Percentiles rank a stretch among this genome's conserved stretches.
phyloP scores from a whole-genome alignment of 2,797 vertebrate species.

The Spinibarbus caldwelli region DNA sequence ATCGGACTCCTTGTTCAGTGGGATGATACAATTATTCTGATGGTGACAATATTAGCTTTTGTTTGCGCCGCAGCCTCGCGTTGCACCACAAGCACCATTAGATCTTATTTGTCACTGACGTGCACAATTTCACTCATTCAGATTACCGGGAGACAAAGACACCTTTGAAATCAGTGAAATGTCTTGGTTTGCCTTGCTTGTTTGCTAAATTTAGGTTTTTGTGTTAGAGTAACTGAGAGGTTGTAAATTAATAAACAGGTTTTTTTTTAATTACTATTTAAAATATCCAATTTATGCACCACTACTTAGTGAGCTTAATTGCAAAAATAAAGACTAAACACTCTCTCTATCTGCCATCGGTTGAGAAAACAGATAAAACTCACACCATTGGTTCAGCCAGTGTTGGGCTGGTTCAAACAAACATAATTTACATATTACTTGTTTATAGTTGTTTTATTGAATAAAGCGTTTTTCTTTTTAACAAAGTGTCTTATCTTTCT shows the following conservation, averaged over 20 bases:
- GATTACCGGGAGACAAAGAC: neutral
- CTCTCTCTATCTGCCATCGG: neutral
- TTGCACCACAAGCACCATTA: constrained; percentile 23
- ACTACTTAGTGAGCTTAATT: neutral
- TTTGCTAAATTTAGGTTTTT: too few relatives aligned
- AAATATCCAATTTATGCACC: neutral
- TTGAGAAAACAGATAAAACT: neutral
- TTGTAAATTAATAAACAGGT: too few relatives aligned
- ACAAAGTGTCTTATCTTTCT: neutral
- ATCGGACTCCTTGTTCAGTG: constrained; percentile 21
- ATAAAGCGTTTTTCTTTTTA: neutral
- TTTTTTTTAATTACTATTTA: neutral
- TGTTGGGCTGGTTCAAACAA: neutral
- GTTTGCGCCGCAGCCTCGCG: constrained; percentile 14
- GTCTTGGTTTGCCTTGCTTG: neutral
- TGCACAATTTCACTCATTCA: constrained; percentile 15
- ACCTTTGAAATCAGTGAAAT: constrained; percentile 10
- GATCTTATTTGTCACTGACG: neutral
- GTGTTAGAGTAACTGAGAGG: neutral
- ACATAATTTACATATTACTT: neutral
- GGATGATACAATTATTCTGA: constrained; percentile 44
- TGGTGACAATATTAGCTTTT: constrained; percentile 48
- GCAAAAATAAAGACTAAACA: neutral
- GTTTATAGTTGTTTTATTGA: neutral
- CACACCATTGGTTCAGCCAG: neutral